Evolutionary conservation across 2,113 vertebrate genomes (phyloP), one percentile per base, ranked within the genome.

Genomic region (Meles meles): DNA sequence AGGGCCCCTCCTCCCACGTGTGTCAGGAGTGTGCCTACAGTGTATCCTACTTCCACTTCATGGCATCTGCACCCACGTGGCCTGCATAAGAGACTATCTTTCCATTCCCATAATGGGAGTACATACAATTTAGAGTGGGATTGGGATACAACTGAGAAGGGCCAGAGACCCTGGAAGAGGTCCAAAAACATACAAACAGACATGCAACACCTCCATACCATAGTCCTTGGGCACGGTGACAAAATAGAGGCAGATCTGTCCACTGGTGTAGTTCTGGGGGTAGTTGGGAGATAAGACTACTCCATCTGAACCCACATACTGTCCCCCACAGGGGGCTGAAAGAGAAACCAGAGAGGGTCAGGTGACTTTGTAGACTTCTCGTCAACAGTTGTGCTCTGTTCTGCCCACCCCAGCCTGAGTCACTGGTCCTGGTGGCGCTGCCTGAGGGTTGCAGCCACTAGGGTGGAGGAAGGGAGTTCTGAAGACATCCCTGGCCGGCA

Each of bases 241-340:
- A 92, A 99, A 99, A 98, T 99, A 99, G 47, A 99, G 98, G 98
- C 99, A 99, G 88, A 98, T 99, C 92, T 99, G 99, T 88, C 99
- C 99, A 5, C 98, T 99, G 98, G 99, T 99, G 98, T 99, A 99
- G 98, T 99, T 99, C 95, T 99, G 99, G 72, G 99, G 99, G 72
- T 99, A 99, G 98, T 99, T 99, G 3, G 99, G 99, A 52, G 99
- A 99, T 88, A 99, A 98, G 83, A 99, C 99, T 0, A 99, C 99
- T 31, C 99, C 99, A 0, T 99, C 99, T 0, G 99, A 98, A 71
- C 99, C 99, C 0, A 99, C 99, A 97, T 99, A 99, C 98, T 99
- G 99, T 88, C 99, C 99, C 14, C 99, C 99, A 65, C 99, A 99
- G 14, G 99, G 99, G 31, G 99, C 99, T 99, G 98, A 44, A 98